Base-by-base conservation (phyloP, 2,888 invertebrate species). In the Rhaphigaster nebulosa region DNA sequence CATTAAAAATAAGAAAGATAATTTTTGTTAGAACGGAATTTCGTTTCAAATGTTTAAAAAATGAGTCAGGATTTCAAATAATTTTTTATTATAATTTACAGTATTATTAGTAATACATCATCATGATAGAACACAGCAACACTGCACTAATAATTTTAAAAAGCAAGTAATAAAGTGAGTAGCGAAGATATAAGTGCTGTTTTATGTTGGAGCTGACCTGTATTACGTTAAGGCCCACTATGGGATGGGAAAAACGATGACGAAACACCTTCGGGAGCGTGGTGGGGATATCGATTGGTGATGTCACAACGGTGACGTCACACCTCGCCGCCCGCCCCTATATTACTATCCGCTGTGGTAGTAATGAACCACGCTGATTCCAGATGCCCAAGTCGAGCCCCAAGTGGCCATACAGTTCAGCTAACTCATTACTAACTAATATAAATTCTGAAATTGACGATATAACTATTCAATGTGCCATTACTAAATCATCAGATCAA, bases 271-370 rank as follows among this genome's bases (percentile, higher is more conserved):
- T 15, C 18, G 4, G n/a, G n/a, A 6, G 18, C 1, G 45, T 84
- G n/a, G 84, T 45, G 84, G 84, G 84, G 84, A 50, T 84, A 84
- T 84, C 84, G 84, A 84, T 84, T 45, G 26, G 45, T 84, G 84
- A 84, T 45, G 84, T 84, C 84, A 84, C 45, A 45, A 84, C 84
- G 1, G 13, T 84, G 84, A 84, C 84, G 84, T 84, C 84, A 84
- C 13, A 26, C 84, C 20, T 23, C 45, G 13, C 38, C n/a, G n/a
- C n/a, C n/a, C 84, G 41, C 84, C 84, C 45, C n/a, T 84, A 38
- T 50, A 13, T 84, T 84, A 84, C 84, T 84, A 84, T 41, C 45
- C 4, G 34, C 84, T 84, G 15, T 26, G 23, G 26, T 84, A 84
- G 84, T 84, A 84, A 84, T 84, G 84, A 84, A 50, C 84, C 80